phyloP scores from a whole-genome alignment of 2,797 vertebrate species.

The Tarsius wallacei region DNA sequence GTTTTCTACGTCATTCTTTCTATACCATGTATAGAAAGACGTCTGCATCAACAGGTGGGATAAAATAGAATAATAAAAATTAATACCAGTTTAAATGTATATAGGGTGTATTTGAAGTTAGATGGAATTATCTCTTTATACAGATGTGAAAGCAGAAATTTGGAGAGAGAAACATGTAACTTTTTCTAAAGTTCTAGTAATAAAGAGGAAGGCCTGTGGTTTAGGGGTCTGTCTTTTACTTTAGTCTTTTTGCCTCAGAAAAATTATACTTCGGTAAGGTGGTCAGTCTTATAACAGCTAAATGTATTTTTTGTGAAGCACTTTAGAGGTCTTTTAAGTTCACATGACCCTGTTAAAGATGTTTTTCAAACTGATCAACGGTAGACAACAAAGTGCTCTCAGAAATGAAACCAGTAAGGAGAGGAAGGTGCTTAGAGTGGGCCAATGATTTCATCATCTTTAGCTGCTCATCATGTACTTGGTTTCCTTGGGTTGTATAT shows the following conservation, averaged over 20 bases:
- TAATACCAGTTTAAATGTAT: not conserved
- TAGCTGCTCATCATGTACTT: not conserved
- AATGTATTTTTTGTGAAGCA: fast-evolving
- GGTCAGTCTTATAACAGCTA: not conserved
- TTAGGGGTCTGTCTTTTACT: not conserved
- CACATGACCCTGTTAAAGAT: not conserved
- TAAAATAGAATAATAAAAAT: not conserved
- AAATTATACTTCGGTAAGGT: not conserved
- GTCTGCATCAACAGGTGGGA: not conserved
- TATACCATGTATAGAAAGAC: not conserved
- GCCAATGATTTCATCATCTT: not conserved
- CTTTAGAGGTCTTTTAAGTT: not conserved
- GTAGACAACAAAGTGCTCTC: not conserved
- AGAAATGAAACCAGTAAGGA: not conserved
- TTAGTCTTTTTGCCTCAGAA: not conserved
- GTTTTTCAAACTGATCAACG: not conserved
- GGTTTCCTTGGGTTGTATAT: not conserved
- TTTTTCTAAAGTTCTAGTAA: not conserved
- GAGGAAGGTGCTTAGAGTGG: not conserved
- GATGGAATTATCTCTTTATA: not conserved
- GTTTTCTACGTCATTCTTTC: not conserved
- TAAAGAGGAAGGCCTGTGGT: not conserved
- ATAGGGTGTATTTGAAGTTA: not conserved
- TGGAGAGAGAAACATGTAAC: not conserved
- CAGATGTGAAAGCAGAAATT: not conserved